phyloP scores from a whole-genome alignment of 1,140 invertebrate genomes.

The Bilobella aurantiaca region DNA sequence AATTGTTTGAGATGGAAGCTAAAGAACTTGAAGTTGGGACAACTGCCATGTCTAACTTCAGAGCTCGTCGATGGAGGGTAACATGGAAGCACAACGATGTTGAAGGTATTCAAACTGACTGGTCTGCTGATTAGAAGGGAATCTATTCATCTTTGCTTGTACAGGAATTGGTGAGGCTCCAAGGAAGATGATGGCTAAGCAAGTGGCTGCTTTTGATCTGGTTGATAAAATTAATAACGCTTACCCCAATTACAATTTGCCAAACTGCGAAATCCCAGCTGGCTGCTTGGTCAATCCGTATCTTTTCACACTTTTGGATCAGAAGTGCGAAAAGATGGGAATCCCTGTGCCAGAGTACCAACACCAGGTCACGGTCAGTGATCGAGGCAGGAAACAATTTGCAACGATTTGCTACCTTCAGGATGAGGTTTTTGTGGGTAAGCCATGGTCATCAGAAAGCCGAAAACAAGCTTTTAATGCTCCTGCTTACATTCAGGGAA shows the following conservation, averaged over 20 bases:
- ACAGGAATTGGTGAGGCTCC: slow-evolving; percentile 5
- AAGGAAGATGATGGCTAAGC: slow-evolving; percentile 4
- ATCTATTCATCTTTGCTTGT: not conserved
- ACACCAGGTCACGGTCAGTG: not conserved
- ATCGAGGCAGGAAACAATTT: not conserved
- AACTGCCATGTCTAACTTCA: not conserved
- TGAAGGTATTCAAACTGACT: not conserved
- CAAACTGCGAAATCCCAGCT: not conserved
- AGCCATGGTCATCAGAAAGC: not conserved
- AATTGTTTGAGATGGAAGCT: not conserved
- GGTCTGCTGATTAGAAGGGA: not conserved
- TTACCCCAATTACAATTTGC: not conserved
- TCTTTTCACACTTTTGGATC: not conserved
- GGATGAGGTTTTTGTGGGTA: slow-evolving; percentile 1
- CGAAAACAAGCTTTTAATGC: not conserved
- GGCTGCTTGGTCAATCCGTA: slow-evolving; percentile 6
- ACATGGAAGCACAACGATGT: not conserved
- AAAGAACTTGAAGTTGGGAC: not conserved
- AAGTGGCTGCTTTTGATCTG: slow-evolving; percentile 4
- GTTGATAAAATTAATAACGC: not conserved
- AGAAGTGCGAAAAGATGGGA: not conserved
- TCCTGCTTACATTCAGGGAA: not conserved
- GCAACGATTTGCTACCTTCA: not conserved
- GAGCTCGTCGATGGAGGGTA: not conserved
- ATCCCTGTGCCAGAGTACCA: not conserved